phyloP scores from a whole-genome alignment of 1,140 invertebrate species.

The Cecropterus lyciades region DNA sequence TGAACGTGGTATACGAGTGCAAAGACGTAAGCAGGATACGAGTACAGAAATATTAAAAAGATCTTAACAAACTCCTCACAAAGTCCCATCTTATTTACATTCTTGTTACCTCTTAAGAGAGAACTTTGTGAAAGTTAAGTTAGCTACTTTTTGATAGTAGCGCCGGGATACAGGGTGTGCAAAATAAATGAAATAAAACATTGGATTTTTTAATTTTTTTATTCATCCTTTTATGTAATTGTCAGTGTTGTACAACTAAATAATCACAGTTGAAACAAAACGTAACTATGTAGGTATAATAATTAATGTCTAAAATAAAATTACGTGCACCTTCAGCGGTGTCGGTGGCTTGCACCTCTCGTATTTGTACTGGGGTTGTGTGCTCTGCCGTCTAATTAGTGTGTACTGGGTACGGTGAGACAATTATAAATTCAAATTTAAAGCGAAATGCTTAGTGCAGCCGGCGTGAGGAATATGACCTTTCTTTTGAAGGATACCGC shows the following conservation, averaged over 20 bases:
- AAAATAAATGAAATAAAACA: constrained; percentile 54
- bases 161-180: background rate
- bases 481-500: background rate
- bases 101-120: background rate
- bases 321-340: constrained; percentile 50
- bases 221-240: constrained; percentile 84
- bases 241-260: constrained; percentile 84
- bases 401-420: constrained; percentile 43
- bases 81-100: constrained; percentile 3
- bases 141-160: constrained; percentile 1
- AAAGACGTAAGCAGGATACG: background rate
- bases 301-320: constrained; percentile 76
- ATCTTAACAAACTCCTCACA: background rate
- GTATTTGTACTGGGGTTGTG: constrained; percentile 75
- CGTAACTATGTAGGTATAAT: constrained; percentile 77
- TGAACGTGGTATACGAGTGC: background rate
- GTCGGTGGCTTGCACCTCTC: constrained; percentile 42
- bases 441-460: constrained; percentile 31
- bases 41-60: background rate
- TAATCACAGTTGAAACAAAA: constrained; percentile 85
- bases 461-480: constrained; percentile 27
- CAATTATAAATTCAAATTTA: constrained; percentile 35
- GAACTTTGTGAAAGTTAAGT: background rate
- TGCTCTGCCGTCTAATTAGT: constrained; percentile 71
- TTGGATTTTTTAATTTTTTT: constrained; percentile 68